Conservation (phyloP, 2,797 vertebrate species). For the Carapus acus region DNA sequence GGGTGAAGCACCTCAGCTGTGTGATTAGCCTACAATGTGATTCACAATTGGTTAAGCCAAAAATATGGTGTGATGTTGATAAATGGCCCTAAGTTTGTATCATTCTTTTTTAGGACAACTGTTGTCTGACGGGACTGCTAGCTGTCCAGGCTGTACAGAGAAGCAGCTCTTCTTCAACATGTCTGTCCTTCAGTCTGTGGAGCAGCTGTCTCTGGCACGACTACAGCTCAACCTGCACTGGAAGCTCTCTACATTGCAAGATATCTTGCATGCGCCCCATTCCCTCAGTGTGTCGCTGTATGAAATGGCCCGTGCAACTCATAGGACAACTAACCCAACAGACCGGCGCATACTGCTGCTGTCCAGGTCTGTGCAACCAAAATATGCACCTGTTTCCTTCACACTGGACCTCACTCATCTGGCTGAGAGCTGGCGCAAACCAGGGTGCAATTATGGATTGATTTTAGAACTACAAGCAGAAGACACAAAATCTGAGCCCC, state of each 20-base stretch:
- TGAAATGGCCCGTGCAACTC: conserved; percentile 46
- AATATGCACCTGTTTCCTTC: conserved; percentile 63
- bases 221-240: conserved; percentile 78
- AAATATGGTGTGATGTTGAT: too few relatives aligned
- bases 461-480: conserved; percentile 66
- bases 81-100: neutral
- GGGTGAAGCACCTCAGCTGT: too few relatives aligned
- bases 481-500: rapidly evolving
- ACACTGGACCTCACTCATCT: conserved; percentile 74
- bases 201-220: conserved; percentile 79
- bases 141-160: conserved; percentile 67
- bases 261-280: conserved; percentile 32
- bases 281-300: conserved; percentile 74
- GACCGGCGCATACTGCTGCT: conserved; percentile 66
- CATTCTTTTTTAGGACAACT: conserved; percentile 62
- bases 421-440: conserved; percentile 59
- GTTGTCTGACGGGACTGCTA: conserved; percentile 53
- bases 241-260: conserved; percentile 38
- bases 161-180: conserved; percentile 86
- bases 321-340: conserved; percentile 56
- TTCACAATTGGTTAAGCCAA: too few relatives aligned
- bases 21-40: too few relatives aligned
- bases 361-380: conserved; percentile 68
- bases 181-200: conserved; percentile 78
- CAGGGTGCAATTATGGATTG: conserved; percentile 67